These are phyloP conservation scores for Diplogasteroides magnus DNA, from an alignment of 1,140 invertebrate genomes.

Conservation along the genomic window DNA sequence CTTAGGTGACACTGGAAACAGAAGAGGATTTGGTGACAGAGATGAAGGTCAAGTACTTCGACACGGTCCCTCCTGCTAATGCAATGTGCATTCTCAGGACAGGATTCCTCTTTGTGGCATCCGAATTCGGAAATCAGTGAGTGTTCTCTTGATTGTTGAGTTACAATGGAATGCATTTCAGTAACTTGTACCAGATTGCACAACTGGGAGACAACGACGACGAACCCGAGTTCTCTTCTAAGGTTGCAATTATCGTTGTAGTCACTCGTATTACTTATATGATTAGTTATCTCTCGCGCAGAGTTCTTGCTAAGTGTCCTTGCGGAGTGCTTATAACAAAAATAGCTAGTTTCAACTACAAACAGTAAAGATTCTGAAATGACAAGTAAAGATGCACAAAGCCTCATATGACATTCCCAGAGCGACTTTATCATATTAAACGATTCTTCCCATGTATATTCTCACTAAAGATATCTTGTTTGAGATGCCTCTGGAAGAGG, in stretches of 20 bases:
- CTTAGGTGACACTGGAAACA: slow-evolving; percentile 76
- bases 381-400: too few species aligned
- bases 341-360: too few species aligned
- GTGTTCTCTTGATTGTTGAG: slow-evolving; percentile 1
- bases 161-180: slow-evolving; percentile 57
- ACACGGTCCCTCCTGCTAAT: slow-evolving; percentile 84
- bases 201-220: slow-evolving; percentile 98
- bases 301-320: too few species aligned
- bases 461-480: too few species aligned
- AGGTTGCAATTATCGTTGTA: slow-evolving; percentile 54
- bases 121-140: slow-evolving; percentile 99
- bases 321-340: too few species aligned
- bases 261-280: too few species aligned
- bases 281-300: too few species aligned
- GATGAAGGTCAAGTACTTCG: slow-evolving; percentile 98
- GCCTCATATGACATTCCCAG: too few species aligned
- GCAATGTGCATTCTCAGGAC: slow-evolving; percentile 97
- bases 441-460: too few species aligned
- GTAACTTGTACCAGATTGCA: slow-evolving; percentile 96
- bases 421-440: too few species aligned
- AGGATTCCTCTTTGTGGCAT: slow-evolving; percentile 95
- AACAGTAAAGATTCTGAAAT: too few species aligned
- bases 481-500: slow-evolving; percentile 87
- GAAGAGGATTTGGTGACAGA: slow-evolving; percentile 96
- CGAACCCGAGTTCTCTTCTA: slow-evolving; percentile 96